These are phyloP conservation scores for Diglossa cyanea DNA, from an alignment of 2,797 vertebrate species.

Conservation along the genomic window DNA sequence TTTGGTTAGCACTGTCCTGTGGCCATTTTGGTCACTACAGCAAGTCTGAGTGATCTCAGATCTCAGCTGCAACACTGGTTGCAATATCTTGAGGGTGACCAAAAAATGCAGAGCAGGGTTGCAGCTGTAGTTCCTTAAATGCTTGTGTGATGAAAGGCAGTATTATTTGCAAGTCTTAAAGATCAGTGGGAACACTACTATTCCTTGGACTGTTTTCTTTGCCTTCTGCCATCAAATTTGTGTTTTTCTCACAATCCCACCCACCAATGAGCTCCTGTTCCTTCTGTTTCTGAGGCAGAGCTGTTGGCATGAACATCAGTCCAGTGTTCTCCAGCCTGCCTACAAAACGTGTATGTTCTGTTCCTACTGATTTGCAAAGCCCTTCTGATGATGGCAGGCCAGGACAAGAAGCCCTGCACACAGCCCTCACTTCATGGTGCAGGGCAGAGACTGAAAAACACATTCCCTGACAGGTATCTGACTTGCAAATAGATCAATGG, in stretches of 20 bases:
- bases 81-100: background rate
- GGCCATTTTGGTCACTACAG: background rate
- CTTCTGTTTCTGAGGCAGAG: background rate
- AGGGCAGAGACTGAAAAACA: background rate
- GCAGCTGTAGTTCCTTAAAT: background rate
- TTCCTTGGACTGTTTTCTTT: background rate
- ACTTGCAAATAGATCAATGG: background rate
- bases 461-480: background rate
- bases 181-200: background rate
- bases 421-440: background rate
- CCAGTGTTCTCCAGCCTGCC: background rate
- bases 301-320: background rate
- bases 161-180: background rate
- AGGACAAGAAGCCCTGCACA: background rate
- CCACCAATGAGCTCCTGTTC: background rate
- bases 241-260: background rate
- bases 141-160: background rate
- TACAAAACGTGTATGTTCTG: fast-evolving
- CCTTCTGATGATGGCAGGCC: background rate
- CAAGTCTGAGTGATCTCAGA: background rate
- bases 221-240: background rate
- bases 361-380: background rate
- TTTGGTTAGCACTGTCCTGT: background rate
- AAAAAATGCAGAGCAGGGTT: background rate
- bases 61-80: background rate